Conservation (phyloP, 2,113 vertebrate genomes). For the Cyphomyrus discorhynchus region DNA sequence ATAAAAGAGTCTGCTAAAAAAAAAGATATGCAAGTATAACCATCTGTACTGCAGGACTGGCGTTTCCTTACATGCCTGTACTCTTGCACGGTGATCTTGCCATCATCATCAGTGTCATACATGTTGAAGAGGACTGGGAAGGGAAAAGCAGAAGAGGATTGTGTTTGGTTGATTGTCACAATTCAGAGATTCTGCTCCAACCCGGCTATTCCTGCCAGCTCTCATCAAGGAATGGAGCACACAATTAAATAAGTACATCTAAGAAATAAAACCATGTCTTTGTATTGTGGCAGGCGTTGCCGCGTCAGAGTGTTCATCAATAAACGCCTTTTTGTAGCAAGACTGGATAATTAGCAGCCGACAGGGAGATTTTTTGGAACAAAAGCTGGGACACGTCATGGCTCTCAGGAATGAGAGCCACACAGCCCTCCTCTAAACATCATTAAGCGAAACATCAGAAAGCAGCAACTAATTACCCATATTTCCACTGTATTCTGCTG, state of each 20-base stretch:
- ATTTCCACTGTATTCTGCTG: background rate
- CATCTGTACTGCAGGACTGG: background rate
- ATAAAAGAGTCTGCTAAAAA: background rate
- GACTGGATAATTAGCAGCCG: background rate
- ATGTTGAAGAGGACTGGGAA: slow-evolving; percentile 88
- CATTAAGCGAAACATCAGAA: background rate
- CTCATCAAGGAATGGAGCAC: background rate
- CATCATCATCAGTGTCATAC: slow-evolving; percentile 87
- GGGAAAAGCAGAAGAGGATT: background rate
- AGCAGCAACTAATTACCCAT: background rate
- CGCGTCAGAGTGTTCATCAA: background rate
- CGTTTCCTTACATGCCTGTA: slow-evolving; percentile 74
- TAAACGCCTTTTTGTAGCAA: background rate
- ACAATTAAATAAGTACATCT: background rate
- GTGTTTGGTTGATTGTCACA: background rate
- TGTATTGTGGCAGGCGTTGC: background rate
- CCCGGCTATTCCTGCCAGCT: background rate
- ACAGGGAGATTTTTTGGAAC: background rate
- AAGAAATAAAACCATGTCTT: background rate
- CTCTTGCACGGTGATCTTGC: slow-evolving; percentile 82
- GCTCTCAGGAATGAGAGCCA: background rate
- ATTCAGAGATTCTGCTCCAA: background rate
- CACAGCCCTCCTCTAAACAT: background rate
- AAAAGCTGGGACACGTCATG: background rate
- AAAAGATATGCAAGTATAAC: background rate